Evolutionary conservation across 2,113 vertebrate genomes (phyloP).

Genomic region (Aplodontia rufa): DNA sequence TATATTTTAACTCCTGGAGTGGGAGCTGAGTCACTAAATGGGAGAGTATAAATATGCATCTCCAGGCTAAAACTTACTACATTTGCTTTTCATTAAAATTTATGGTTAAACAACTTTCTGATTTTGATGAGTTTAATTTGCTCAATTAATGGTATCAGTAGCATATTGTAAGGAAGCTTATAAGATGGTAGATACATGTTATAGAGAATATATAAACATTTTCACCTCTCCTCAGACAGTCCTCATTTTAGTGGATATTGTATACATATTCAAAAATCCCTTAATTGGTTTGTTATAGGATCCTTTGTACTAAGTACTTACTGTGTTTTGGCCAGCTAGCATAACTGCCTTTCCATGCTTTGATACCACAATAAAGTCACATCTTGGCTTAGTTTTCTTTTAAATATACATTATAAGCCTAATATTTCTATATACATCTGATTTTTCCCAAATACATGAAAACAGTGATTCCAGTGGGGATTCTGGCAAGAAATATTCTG

Average conservation of each 20-base stretch:
- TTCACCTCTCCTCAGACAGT: background rate
- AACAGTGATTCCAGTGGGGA: background rate
- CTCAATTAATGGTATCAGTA: slow-evolving; percentile 21
- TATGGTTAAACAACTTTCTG: slow-evolving; percentile 33
- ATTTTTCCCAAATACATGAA: background rate
- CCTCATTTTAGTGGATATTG: background rate
- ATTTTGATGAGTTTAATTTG: slow-evolving; percentile 59
- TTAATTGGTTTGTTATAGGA: background rate
- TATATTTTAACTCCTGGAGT: background rate
- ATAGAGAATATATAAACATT: background rate
- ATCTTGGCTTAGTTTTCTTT: background rate
- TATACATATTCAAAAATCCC: background rate
- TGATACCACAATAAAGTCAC: background rate
- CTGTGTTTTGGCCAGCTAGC: background rate
- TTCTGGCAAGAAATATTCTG: slow-evolving; percentile 32
- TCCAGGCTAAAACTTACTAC: slow-evolving; percentile 12
- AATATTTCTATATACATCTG: background rate
- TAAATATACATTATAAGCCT: background rate
- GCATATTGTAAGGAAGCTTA: slow-evolving; percentile 24
- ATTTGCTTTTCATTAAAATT: slow-evolving; percentile 64
- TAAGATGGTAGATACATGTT: background rate
- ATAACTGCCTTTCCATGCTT: background rate
- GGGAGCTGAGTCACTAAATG: background rate
- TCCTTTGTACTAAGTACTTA: background rate
- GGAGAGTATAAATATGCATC: background rate